Evolutionary conservation across 2,888 invertebrate genomes (phyloP).

Genomic region (Limnephilus lunatus): DNA sequence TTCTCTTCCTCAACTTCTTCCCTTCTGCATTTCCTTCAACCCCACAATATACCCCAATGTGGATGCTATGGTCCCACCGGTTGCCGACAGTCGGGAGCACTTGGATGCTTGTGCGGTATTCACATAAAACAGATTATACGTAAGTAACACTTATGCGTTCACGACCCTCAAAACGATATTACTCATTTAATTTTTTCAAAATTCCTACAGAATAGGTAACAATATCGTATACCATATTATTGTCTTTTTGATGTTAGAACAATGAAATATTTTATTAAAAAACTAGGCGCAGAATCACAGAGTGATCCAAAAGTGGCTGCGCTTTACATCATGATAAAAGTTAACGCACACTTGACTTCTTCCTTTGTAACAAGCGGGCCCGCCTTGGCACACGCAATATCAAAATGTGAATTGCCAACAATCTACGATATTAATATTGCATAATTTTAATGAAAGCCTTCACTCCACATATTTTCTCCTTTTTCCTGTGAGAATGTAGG

Average conservation of each 20-base stretch:
- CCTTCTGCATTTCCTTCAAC: background rate
- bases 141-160: background rate
- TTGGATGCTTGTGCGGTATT: too few relatives aligned
- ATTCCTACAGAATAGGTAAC: background rate
- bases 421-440: slow-evolving; percentile 2
- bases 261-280: slow-evolving; percentile 51
- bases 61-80: too few relatives aligned
- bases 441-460: background rate
- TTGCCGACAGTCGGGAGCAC: too few relatives aligned
- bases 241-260: slow-evolving; percentile 38
- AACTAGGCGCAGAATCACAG: slow-evolving; percentile 51
- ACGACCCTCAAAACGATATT: background rate
- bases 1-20: too few relatives aligned
- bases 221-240: background rate
- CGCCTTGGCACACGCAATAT: slow-evolving; percentile 37
- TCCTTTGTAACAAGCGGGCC: slow-evolving; percentile 57
- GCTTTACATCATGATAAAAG: slow-evolving; percentile 57
- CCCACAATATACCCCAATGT: too few relatives aligned
- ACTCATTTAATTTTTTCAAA: background rate
- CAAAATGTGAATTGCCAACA: slow-evolving; percentile 20
- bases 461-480: background rate
- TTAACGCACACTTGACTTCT: slow-evolving; percentile 64
- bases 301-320: slow-evolving; percentile 41
- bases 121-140: too few relatives aligned
- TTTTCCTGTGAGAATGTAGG: background rate